phyloP scores from a whole-genome alignment of 1,140 invertebrate species.

The Drosophila mauritiana region DNA sequence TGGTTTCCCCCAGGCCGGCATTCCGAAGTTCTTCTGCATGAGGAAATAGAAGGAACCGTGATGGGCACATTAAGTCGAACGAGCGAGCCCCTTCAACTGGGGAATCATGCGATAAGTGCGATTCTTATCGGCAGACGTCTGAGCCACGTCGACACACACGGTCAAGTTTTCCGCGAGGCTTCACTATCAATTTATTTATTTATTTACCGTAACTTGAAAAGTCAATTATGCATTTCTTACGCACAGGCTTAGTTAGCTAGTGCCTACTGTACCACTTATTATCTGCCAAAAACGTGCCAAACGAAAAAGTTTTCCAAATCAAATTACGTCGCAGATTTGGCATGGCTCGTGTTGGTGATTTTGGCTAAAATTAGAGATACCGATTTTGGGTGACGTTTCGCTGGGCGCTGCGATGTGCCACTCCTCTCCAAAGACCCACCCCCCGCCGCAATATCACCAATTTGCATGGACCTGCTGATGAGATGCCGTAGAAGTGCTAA shows the following conservation, averaged over 20 bases:
- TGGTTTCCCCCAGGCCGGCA: not conserved
- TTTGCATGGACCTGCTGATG: slow-evolving; percentile 36
- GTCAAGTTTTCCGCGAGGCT: slow-evolving; percentile 2
- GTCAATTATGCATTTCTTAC: too few species aligned
- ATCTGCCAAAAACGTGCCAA: slow-evolving; percentile 48
- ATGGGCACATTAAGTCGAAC: not conserved
- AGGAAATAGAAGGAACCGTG: not conserved
- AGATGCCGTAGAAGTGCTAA: slow-evolving; percentile 36
- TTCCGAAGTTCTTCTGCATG: not conserved
- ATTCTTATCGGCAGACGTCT: slow-evolving; percentile 34
- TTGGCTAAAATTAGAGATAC: slow-evolving; percentile 55
- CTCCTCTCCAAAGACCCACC: not conserved
- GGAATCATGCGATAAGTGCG: slow-evolving; percentile 25
- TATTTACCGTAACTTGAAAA: not conserved
- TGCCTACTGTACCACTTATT: slow-evolving; percentile 26
- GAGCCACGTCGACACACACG: slow-evolving; percentile 12
- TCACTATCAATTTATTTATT: too few species aligned
- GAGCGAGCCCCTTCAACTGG: slow-evolving; percentile 5
- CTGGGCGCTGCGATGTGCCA: not conserved
- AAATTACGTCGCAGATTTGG: slow-evolving; percentile 42
- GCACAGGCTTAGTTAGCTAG: not conserved
- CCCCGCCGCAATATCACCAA: slow-evolving; percentile 17
- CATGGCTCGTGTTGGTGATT: slow-evolving; percentile 19
- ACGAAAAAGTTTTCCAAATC: slow-evolving; percentile 45
- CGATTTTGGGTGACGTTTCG: slow-evolving; percentile 12